These are phyloP conservation scores for Galerucella nymphaeae DNA, from an alignment of 2,888 invertebrate genomes.

Conservation along the genomic window DNA sequence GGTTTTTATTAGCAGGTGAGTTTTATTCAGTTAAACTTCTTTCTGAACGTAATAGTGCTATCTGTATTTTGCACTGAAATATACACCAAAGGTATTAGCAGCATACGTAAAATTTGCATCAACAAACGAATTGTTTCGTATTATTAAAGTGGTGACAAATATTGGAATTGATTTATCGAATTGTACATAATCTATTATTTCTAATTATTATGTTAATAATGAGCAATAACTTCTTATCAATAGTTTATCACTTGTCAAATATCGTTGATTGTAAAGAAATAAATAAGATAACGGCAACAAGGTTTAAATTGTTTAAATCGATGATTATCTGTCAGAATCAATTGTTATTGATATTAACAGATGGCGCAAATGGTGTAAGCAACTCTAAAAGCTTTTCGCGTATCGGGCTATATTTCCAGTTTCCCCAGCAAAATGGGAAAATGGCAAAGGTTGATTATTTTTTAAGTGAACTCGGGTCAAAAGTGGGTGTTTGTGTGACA, in stretches of 20 bases:
- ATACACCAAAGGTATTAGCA: too few relatives aligned
- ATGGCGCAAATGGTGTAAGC: constrained; percentile 47
- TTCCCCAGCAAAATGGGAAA: constrained; percentile 30
- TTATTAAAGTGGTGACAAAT: too few relatives aligned
- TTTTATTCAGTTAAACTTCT: not conserved
- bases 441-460: constrained; percentile 33
- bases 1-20: constrained; percentile 4
- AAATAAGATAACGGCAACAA: constrained; percentile 21
- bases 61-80: too few relatives aligned
- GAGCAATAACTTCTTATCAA: too few relatives aligned
- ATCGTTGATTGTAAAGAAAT: not conserved
- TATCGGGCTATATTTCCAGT: constrained; percentile 43
- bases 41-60: too few relatives aligned
- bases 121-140: too few relatives aligned
- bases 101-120: too few relatives aligned
- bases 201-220: too few relatives aligned
- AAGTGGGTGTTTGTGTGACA: constrained; percentile 33
- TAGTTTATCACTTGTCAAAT: not conserved
- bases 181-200: too few relatives aligned
- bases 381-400: constrained; percentile 35
- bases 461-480: constrained; percentile 23
- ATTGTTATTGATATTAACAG: constrained; percentile 47
- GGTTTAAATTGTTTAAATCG: constrained; percentile 36
- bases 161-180: too few relatives aligned
- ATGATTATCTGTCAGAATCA: constrained; percentile 47